Evolutionary conservation across 2,797 vertebrate genomes (phyloP), one percentile per base, ranked within the genome.

Genomic region (Gallirallus australis): DNA sequence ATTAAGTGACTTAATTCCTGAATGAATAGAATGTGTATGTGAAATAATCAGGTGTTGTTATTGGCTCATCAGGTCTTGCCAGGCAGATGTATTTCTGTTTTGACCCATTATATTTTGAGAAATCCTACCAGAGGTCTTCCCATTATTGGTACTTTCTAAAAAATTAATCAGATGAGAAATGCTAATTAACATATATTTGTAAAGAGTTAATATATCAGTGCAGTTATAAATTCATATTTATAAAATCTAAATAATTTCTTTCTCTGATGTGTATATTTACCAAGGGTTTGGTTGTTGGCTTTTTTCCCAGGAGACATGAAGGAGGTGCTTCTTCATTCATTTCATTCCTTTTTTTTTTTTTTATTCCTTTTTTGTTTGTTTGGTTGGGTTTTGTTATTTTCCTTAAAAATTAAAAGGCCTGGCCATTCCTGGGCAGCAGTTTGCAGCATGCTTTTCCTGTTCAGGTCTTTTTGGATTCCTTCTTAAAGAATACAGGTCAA

Each of bases 71-170:
- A 78, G 42, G 16, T 77, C 79, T 78, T 61, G 69, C 91, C 82
- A 82, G 68, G 33, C 42, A 93, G 86, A 89, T 89, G 5, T 75
- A 78, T 96, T 97, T 97, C 91, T 92, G 53, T 52, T 48, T 92
- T 73, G 42, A 91, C 56, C 14, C 33, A 53, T 76, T 94, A 39
- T 40, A 82, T 91, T 93, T 91, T 57, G 54, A 93, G 68, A 91
- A 90, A 73, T 90, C 50, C 37, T 25, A 2, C 80, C 6, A 3
- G 61, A 84, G 63, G 12, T 65, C 27, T 63, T 61, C 30, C 31
- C 6, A 15, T 71, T 75, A 60, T 85, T 64, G 69, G 30, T 68
- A 93, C 50, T 27, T 77, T 79, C 57, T n/a, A 82, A 92, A 93
- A 76, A 53, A 48, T 23, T 61, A 37, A 79, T 78, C 39, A 60